phyloP scores from a whole-genome alignment of 2,888 invertebrate species.

The Dusona sp. region DNA sequence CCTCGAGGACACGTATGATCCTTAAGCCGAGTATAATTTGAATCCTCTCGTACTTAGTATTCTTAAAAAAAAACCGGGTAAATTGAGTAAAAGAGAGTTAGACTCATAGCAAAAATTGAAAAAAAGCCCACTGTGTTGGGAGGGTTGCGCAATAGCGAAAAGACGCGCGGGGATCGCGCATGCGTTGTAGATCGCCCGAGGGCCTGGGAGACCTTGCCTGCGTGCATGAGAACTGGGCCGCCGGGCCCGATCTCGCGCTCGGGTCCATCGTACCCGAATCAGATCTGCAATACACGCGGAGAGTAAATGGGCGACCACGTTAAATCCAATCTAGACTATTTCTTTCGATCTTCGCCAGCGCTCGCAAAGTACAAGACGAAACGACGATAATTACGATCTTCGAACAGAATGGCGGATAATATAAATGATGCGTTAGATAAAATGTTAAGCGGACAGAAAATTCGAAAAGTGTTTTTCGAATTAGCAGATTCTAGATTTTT shows the following conservation, averaged over 20 bases:
- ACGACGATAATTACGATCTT: not conserved
- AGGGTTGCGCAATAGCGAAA: constrained; percentile 79
- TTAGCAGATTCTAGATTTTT: not conserved
- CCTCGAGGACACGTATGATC: not conserved
- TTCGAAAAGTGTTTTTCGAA: not conserved
- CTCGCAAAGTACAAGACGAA: not conserved
- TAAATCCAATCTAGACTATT: constrained; percentile 60
- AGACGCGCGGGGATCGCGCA: constrained; percentile 73
- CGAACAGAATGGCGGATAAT: not conserved
- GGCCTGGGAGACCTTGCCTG: constrained; percentile 81
- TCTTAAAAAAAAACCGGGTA: constrained; percentile 60
- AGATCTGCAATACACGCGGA: constrained; percentile 60
- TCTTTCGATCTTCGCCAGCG: constrained; percentile 26
- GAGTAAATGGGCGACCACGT: constrained; percentile 21
- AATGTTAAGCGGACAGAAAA: not conserved
- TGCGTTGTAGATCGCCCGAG: constrained; percentile 78
- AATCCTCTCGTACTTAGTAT: not conserved
- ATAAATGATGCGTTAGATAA: not conserved
- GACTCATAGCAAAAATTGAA: constrained; percentile 57
- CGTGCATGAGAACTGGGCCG: constrained; percentile 84
- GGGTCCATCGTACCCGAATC: constrained; percentile 76
- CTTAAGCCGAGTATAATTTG: not conserved
- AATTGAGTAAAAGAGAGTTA: constrained; percentile 43
- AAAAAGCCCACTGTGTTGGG: constrained; percentile 63
- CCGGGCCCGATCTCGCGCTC: constrained; percentile 72